Conservation (phyloP, 2,113 vertebrate species). For the Rhadina sibilatrix region DNA sequence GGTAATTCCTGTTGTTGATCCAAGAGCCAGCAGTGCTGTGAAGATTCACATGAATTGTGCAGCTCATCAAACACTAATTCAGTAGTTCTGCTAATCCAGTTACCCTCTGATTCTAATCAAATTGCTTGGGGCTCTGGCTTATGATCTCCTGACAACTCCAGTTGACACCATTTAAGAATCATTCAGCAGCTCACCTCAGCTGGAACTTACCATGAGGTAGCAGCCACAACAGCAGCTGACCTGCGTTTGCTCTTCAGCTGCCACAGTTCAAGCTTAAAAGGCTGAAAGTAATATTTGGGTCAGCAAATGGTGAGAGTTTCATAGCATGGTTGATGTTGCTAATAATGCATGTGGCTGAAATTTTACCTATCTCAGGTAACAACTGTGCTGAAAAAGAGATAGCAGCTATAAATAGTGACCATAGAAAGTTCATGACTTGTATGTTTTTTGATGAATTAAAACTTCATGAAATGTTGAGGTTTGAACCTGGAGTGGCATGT, state of each 20-base stretch:
- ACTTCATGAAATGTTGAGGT: neutral
- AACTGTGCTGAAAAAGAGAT: neutral
- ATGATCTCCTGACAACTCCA: slow-evolving; percentile 44
- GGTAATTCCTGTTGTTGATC: neutral
- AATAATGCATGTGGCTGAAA: neutral
- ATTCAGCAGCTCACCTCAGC: neutral
- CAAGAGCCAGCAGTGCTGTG: neutral
- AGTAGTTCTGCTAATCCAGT: slow-evolving; percentile 30
- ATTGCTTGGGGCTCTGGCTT: slow-evolving; percentile 51
- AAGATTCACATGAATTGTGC: neutral
- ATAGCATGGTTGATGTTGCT: neutral
- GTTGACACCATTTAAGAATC: slow-evolving; percentile 45
- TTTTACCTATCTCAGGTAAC: neutral
- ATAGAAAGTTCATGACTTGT: fast-evolving
- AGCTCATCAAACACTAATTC: slow-evolving; percentile 48
- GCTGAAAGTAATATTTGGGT: neutral
- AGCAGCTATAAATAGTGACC: neutral
- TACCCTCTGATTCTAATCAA: slow-evolving; percentile 44
- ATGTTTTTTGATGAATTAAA: neutral
- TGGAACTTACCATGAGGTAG: neutral
- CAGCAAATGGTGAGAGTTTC: neutral
- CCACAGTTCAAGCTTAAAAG: neutral
- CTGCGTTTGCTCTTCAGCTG: slow-evolving; percentile 8
- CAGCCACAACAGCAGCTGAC: neutral
- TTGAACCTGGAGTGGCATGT: neutral